Base-by-base conservation (phyloP, 1,140 invertebrate genomes). In the Sycophaga agraensis region DNA sequence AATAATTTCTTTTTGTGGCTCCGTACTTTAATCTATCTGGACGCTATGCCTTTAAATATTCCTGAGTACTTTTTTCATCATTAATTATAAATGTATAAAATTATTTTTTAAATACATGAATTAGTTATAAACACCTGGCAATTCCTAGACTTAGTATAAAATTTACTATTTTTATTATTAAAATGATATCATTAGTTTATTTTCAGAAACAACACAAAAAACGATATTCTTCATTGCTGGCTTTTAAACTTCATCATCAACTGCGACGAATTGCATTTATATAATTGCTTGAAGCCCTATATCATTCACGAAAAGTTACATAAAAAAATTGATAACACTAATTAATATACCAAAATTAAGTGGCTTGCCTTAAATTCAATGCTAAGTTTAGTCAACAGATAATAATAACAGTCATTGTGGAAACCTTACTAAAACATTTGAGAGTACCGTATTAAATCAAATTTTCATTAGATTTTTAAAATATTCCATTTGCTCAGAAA, bases 401-500 rank as follows among this genome's bases (percentile, higher is more conserved):
- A 9, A 39, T 9, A 39, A 4, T 39, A 9, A 39, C 9, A 22
- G 7, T 19, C 24, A 45, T 55, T 63, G 19, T 50, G 76, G 77
- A 80, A 64, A 79, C 81, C 9, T 62, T 84, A 28, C 65, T 83
- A 4, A 77, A 79, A 53, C 81, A 79, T 68, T 80, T 83, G 24
- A 73, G 82, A 8, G 60, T 75, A 9, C 61, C 73, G 0, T 75
- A n/a, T 48, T 82, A 7, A 72, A 78, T 50, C 62, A 83, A 35
- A 59, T 66, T 17, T 78, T 77, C 43, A 73, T 70, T 4, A 73
- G 74, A 56, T 68, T 80, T 28, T 83, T 78, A 64, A 66, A 50
- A 34, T n/a, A n/a, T n/a, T n/a, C n/a, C n/a, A n/a, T n/a, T n/a
- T n/a, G n/a, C n/a, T n/a, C n/a, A n/a, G n/a, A n/a, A n/a, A n/a